Evolutionary conservation across 2,888 invertebrate genomes (phyloP).

Genomic region (Hermaeophaga mercurialis): DNA sequence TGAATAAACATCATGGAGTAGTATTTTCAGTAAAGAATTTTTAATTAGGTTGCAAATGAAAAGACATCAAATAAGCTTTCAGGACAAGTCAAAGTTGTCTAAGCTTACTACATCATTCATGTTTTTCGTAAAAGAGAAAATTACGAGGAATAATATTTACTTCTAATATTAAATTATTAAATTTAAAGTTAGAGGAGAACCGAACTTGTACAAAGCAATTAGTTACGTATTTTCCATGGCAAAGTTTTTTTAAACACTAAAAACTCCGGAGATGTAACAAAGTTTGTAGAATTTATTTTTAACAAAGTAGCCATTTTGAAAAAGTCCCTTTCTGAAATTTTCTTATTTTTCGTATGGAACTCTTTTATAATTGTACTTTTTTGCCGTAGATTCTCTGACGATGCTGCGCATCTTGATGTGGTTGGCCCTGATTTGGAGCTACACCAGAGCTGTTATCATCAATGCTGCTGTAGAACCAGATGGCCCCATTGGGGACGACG

Average conservation of each 20-base stretch:
- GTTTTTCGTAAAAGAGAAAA: background rate
- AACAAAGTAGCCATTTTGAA: too few species aligned
- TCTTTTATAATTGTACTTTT: too few species aligned
- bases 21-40: slow-evolving; percentile 1
- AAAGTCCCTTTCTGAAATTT: too few species aligned
- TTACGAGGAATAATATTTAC: background rate
- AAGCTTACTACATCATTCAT: background rate
- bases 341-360: too few species aligned
- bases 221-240: too few species aligned
- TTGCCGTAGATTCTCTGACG: background rate
- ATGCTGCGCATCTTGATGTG: slow-evolving; percentile 27
- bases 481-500: slow-evolving; percentile 51
- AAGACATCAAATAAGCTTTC: background rate
- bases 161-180: slow-evolving; percentile 1
- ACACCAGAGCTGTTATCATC: slow-evolving; percentile 36
- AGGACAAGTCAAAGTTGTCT: background rate
- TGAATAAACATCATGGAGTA: background rate
- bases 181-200: background rate
- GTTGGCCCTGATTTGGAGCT: slow-evolving; percentile 20
- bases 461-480: slow-evolving; percentile 46
- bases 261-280: too few species aligned
- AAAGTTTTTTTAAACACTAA: too few species aligned
- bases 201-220: background rate
- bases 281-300: too few species aligned
- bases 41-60: background rate